Evolutionary conservation across 2,113 vertebrate species (phyloP).

Genomic region (Potamarius usumacintae): DNA sequence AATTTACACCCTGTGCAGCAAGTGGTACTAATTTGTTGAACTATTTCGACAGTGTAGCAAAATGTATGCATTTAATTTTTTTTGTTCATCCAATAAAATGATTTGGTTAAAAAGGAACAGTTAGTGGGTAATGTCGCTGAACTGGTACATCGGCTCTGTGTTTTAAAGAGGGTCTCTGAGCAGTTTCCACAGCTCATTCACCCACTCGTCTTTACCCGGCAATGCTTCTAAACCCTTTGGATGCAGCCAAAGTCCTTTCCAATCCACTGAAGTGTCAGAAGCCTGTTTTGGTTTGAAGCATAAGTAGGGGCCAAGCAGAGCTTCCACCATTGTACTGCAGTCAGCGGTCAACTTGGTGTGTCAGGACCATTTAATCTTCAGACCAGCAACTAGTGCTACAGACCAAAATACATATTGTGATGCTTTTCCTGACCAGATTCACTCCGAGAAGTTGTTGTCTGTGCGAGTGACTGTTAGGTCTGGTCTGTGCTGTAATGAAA

Average conservation of each 20-base stretch:
- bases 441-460: neutral
- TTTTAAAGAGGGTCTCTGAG: neutral
- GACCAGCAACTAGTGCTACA: too few relatives aligned
- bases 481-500: conserved; percentile 43
- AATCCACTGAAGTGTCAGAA: neutral
- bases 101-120: neutral
- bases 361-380: neutral
- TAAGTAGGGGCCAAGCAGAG: neutral
- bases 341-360: neutral
- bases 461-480: conserved; percentile 44
- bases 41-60: neutral
- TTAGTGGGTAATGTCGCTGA: neutral
- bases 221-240: neutral
- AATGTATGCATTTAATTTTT: neutral
- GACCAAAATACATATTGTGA: neutral
- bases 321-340: neutral
- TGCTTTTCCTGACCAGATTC: neutral
- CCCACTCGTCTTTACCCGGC: neutral
- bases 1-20: neutral
- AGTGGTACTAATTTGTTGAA: neutral
- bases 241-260: neutral
- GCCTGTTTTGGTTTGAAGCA: neutral
- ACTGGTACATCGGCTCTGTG: neutral
- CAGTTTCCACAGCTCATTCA: neutral
- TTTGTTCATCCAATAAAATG: neutral